Evolutionary conservation across 2,113 vertebrate genomes (phyloP), one percentile per base, ranked within the genome.

Genomic region (Mastomys natalensis): DNA sequence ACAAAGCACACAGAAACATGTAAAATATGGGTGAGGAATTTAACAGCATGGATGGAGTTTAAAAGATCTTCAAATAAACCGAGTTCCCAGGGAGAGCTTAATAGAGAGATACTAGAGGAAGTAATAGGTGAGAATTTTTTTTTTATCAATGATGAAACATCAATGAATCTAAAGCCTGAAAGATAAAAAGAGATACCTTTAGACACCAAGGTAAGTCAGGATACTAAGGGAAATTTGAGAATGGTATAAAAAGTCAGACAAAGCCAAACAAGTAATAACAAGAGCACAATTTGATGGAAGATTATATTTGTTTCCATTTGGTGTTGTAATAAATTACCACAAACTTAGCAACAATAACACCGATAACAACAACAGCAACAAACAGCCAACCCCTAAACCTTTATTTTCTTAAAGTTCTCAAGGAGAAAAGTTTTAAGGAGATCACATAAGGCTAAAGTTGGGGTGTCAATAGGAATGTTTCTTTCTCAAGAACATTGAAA

Each of bases 111-210:
- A 58, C 6, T 12, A 72, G 58, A 74, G 60, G 45, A 68, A 2
- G 26, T 7, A 86, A n/a, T n/a, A 45, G 48, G 0, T 85, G 55
- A 96, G 43, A 88, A 43, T 91, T 88, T 80, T 29, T 91, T 88
- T 80, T 29, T 21, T 40, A 88, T 31, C 19, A 90, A 77, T 26
- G 37, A 90, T 88, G 12, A 26, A 87, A 89, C 74, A 62, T 10
- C 16, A 72, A 12, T 16, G 24, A 82, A 24, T 58, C 24, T 55
- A 76, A 77, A 70, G 15, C n/a, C 76, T 45, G n/a, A 66, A 43
- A 84, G 73, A 88, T 74, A 51, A 90, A 87, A 96, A 96, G 24
- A 45, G 15, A 73, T 40, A 91, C 4, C 26, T 19, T 34, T 80
- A 62, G 21, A 78, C 21, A 48, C 34, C 76, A 76, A 93, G 72